These are phyloP conservation scores for Pitta sordida DNA, from an alignment of 2,113 vertebrate species.

Conservation along the genomic window DNA sequence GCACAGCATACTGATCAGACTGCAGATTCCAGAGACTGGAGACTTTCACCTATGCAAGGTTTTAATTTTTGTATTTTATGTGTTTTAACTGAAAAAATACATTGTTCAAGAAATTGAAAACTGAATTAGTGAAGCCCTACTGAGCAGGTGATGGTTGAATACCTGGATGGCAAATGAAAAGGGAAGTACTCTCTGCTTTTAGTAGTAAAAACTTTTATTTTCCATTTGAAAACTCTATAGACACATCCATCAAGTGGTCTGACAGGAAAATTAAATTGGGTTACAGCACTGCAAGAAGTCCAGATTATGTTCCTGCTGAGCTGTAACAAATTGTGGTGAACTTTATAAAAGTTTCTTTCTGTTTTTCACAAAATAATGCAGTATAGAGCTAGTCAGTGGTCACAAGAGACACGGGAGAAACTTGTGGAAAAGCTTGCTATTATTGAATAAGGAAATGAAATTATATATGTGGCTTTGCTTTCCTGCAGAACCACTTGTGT, in stretches of 20 bases:
- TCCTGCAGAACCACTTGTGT: neutral
- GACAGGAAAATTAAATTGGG: conserved; percentile 64
- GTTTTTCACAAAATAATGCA: conserved; percentile 12
- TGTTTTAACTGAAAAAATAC: neutral
- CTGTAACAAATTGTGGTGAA: conserved; percentile 46
- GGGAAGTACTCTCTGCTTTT: neutral
- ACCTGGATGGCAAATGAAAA: neutral
- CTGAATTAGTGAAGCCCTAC: neutral
- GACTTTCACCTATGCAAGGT: neutral
- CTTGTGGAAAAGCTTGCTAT: neutral
- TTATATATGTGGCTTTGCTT: neutral
- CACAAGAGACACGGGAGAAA: neutral
- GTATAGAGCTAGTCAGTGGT: neutral
- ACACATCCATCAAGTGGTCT: conserved; percentile 53
- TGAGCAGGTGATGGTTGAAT: neutral
- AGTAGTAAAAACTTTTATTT: conserved; percentile 46
- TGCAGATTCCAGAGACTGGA: neutral
- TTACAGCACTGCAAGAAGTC: conserved; percentile 51
- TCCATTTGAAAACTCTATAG: conserved; percentile 33
- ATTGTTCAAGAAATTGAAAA: neutral
- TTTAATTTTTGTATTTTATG: neutral
- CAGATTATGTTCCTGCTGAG: conserved; percentile 38
- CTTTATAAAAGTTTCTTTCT: neutral
- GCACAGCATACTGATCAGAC: neutral
- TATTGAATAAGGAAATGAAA: neutral